These are phyloP conservation scores for Leptogaster cylindrica DNA, from an alignment of 2,888 invertebrate species.

Conservation along the genomic window DNA sequence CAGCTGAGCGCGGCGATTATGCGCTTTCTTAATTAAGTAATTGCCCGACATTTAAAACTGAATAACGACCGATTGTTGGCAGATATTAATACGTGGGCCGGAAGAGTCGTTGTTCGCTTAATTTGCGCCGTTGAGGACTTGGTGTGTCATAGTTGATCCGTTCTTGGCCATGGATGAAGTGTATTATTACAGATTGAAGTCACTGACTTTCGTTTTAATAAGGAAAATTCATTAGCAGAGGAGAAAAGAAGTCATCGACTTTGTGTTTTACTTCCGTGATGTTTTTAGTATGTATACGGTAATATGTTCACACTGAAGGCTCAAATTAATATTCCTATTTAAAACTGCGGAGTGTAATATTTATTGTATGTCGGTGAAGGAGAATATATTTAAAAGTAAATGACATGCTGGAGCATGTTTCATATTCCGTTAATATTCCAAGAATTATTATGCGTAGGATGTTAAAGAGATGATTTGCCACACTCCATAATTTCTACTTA, in stretches of 20 bases:
- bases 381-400: no score
- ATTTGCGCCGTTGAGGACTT: constrained; percentile 10
- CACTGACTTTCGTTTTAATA: constrained; percentile 25
- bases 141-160: not conserved
- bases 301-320: no score
- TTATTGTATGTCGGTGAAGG: no score
- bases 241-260: not conserved
- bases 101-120: constrained; percentile 30
- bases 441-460: no score
- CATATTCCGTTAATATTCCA: no score
- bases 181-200: constrained; percentile 1
- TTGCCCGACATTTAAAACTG: constrained; percentile 34
- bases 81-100: constrained; percentile 15
- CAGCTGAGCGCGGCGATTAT: constrained; percentile 5
- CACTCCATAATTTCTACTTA: no score
- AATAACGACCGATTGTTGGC: constrained; percentile 30
- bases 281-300: constrained; percentile 3
- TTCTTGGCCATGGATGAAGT: not conserved
- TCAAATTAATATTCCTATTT: no score
- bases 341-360: no score
- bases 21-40: constrained; percentile 38
- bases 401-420: no score
- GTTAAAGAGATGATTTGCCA: no score
- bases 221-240: constrained; percentile 20
- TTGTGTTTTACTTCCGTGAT: constrained; percentile 11